phyloP scores from a whole-genome alignment of 2,888 invertebrate species.

The Amphipoea lucens region DNA sequence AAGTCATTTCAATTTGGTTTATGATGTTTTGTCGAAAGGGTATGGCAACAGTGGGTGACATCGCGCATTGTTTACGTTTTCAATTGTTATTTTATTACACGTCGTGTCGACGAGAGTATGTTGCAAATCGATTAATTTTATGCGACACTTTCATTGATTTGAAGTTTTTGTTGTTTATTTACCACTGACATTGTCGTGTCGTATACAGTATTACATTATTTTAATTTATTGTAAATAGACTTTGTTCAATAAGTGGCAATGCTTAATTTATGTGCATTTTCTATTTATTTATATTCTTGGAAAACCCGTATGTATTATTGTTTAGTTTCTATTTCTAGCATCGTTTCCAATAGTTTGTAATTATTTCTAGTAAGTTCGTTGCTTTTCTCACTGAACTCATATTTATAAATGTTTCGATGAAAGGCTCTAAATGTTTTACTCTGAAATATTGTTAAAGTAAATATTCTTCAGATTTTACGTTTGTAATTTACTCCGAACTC shows the following conservation, averaged over 20 bases:
- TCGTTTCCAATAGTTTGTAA: constrained; percentile 5
- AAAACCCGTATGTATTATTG: constrained; percentile 29
- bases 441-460: constrained; percentile 2
- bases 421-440: constrained; percentile 3
- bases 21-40: constrained; percentile 30
- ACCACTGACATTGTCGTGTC: constrained; percentile 23
- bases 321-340: constrained; percentile 19
- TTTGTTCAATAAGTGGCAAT: constrained; percentile 37
- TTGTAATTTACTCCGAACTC: constrained; percentile 19
- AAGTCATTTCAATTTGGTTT: constrained; percentile 42
- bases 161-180: constrained; percentile 38
- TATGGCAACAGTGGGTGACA: constrained; percentile 45
- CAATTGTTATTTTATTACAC: constrained; percentile 54
- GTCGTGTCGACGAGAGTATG: constrained; percentile 29
- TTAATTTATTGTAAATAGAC: constrained; percentile 50
- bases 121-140: constrained; percentile 60
- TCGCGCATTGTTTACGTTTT: constrained; percentile 52
- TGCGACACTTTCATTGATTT: constrained; percentile 62
- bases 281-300: constrained; percentile 41
- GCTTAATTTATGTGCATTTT: constrained; percentile 21
- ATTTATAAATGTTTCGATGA: constrained; percentile 28
- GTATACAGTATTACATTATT: constrained; percentile 35
- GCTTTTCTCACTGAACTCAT: constrained; percentile 1
- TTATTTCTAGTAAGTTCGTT: constrained; percentile 1
- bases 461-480: neutral